These are phyloP conservation scores for Eulemur coronatus DNA, from an alignment of 2,797 vertebrate species.

Conservation along the genomic window DNA sequence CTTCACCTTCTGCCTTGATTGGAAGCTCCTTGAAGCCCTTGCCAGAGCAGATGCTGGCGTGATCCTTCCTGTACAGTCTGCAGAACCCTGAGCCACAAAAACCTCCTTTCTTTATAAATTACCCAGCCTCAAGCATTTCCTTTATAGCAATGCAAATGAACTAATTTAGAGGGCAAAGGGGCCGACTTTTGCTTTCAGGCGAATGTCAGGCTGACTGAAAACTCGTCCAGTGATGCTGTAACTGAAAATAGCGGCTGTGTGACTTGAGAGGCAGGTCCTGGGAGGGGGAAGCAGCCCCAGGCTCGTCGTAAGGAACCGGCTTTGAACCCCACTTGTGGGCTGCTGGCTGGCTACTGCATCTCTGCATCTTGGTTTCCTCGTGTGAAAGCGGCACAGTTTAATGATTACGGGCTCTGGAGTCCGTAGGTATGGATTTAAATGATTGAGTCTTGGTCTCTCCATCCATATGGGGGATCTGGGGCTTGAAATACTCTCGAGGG, in stretches of 20 bases:
- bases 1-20: neutral
- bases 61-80: neutral
- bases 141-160: neutral
- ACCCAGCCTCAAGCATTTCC: neutral
- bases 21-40: neutral
- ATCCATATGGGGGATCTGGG: neutral
- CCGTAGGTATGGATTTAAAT: neutral
- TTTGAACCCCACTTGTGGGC: neutral
- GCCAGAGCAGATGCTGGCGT: neutral
- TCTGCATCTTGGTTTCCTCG: neutral
- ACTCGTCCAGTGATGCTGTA: fast-evolving
- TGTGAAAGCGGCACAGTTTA: neutral
- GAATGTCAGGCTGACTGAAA: neutral
- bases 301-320: neutral
- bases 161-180: neutral
- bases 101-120: neutral
- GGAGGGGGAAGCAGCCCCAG: neutral
- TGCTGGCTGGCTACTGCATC: neutral
- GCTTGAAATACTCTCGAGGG: neutral
- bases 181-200: neutral
- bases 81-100: neutral
- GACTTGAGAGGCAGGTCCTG: neutral
- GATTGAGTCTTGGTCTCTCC: neutral
- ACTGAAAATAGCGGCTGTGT: no score
- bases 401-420: neutral